phyloP scores from a whole-genome alignment of 2,797 vertebrate species.

The Crypturellus tataupa region DNA sequence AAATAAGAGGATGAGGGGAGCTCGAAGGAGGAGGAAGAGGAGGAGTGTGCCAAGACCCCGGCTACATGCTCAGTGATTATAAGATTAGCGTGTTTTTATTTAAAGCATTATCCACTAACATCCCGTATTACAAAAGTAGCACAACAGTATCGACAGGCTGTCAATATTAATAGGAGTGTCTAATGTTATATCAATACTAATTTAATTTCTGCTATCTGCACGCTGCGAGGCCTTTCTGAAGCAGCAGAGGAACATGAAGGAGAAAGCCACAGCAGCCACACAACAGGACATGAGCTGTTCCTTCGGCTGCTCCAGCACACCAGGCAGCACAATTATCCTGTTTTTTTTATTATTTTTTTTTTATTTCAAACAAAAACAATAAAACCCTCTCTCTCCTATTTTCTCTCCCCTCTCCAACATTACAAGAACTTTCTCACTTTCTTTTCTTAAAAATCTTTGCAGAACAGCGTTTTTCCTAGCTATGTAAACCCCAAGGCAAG shows the following conservation, averaged over 20 bases:
- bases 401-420: not conserved
- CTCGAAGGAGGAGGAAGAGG: not conserved
- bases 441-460: not conserved
- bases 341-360: not conserved
- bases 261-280: constrained; percentile 57
- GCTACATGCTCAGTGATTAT: constrained; percentile 45
- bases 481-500: not conserved
- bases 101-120: constrained; percentile 76
- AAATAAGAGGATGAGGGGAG: not conserved
- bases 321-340: not conserved
- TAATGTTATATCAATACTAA: constrained; percentile 81
- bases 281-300: constrained; percentile 40
- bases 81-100: constrained; percentile 74
- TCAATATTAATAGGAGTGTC: constrained; percentile 80
- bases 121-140: constrained; percentile 71
- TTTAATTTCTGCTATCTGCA: constrained; percentile 77
- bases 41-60: constrained; percentile 13
- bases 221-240: constrained; percentile 68
- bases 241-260: constrained; percentile 56
- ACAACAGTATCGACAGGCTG: constrained; percentile 75
- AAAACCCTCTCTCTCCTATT: not conserved
- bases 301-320: constrained; percentile 43
- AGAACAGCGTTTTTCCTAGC: not conserved
- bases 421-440: not conserved
- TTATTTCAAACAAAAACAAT: not conserved